These are phyloP conservation scores for Mesorhabditis sp. DNA, from an alignment of 2,888 invertebrate species.

Conservation along the genomic window DNA sequence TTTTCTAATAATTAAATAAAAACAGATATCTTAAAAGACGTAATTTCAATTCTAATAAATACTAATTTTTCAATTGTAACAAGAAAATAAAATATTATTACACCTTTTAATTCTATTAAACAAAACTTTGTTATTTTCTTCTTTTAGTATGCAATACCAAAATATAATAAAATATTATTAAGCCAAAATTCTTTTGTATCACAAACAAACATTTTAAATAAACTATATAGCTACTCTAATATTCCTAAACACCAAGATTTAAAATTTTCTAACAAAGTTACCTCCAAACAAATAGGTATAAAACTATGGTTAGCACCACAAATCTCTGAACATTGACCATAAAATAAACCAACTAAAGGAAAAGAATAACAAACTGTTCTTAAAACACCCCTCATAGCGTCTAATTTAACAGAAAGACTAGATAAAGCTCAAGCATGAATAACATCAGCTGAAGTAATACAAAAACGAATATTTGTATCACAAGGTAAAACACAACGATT, in stretches of 20 bases:
- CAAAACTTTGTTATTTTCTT: slow-evolving; percentile 60
- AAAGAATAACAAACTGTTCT: slow-evolving; percentile 58
- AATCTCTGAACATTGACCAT: slow-evolving; percentile 40
- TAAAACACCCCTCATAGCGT: slow-evolving; percentile 49
- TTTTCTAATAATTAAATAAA: slow-evolving; percentile 35
- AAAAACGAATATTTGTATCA: slow-evolving; percentile 23
- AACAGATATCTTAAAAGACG: slow-evolving; percentile 40
- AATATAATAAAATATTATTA: slow-evolving; percentile 34
- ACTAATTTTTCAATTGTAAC: slow-evolving; percentile 38
- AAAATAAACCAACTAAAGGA: slow-evolving; percentile 43
- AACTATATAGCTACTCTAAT: slow-evolving; percentile 29
- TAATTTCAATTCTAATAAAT: slow-evolving; percentile 37
- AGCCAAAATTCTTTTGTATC: slow-evolving; percentile 38
- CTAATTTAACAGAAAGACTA: slow-evolving; percentile 57
- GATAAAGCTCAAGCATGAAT: slow-evolving; percentile 60
- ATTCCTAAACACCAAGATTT: slow-evolving; percentile 33
- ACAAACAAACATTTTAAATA: slow-evolving; percentile 46
- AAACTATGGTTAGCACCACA: slow-evolving; percentile 65
- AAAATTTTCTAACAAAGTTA: slow-evolving; percentile 37
- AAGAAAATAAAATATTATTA: slow-evolving; percentile 31
- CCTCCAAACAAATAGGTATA: slow-evolving; percentile 43
- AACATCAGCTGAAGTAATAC: slow-evolving; percentile 59
- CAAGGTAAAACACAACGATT: slow-evolving; percentile 12
- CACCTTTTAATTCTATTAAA: slow-evolving; percentile 37
- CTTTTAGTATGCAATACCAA: slow-evolving; percentile 63